These are phyloP conservation scores for Saxidomus purpurata DNA, from an alignment of 1,140 invertebrate species.

Conservation along the genomic window DNA sequence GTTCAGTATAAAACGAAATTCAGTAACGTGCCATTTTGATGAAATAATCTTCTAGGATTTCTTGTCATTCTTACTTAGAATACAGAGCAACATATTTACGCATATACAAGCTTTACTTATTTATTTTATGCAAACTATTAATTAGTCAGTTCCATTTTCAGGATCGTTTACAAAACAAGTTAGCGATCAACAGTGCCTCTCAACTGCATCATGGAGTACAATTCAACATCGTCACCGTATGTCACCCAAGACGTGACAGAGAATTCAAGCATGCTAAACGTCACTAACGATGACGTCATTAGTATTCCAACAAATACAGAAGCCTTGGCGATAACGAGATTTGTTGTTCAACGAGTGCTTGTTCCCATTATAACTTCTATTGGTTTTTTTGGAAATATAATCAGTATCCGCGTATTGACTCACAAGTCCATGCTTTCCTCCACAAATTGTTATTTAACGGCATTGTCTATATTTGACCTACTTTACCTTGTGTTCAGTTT, in stretches of 20 bases:
- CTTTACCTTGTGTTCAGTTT: conserved; percentile 89
- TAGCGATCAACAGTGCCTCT: neutral
- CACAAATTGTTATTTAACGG: conserved; percentile 91
- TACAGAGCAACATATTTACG: too few relatives aligned
- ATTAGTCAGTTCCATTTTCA: too few relatives aligned
- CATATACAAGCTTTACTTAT: too few relatives aligned
- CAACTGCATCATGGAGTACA: neutral
- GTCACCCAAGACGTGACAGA: neutral
- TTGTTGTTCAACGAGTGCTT: conserved; percentile 59
- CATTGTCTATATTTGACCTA: conserved; percentile 91
- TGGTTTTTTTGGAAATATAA: conserved; percentile 58
- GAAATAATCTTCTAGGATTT: too few relatives aligned
- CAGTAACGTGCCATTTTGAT: too few relatives aligned
- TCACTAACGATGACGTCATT: neutral
- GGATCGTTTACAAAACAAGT: too few relatives aligned
- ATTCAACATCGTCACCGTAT: neutral
- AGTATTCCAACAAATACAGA: neutral
- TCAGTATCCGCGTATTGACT: conserved; percentile 87
- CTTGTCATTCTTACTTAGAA: too few relatives aligned
- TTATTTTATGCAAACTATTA: too few relatives aligned
- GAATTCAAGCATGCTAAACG: neutral
- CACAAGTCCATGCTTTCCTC: conserved; percentile 91
- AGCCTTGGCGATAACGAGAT: conserved; percentile 46
- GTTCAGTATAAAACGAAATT: too few relatives aligned
- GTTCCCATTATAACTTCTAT: conserved; percentile 46